These are phyloP conservation scores for Psilanteris sp. DNA, from an alignment of 1,140 invertebrate genomes.

Conservation along the genomic window DNA sequence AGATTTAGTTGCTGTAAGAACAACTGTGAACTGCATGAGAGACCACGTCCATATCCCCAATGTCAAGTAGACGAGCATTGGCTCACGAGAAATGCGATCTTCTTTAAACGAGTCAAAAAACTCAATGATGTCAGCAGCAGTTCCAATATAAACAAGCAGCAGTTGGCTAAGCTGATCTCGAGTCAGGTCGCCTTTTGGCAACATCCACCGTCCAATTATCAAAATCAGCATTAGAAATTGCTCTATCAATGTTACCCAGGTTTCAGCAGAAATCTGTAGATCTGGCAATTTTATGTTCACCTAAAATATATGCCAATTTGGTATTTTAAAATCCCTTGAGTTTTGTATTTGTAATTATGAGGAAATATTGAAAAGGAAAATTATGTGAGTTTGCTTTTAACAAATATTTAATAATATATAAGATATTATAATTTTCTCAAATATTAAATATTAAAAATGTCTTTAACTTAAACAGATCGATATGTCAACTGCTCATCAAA, in stretches of 20 bases:
- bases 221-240: slow-evolving; percentile 93
- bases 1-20: slow-evolving; percentile 92
- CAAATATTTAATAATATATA: no score
- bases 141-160: slow-evolving; percentile 91
- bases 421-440: no score
- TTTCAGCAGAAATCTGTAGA: slow-evolving; percentile 85
- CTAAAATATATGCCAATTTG: slow-evolving; percentile 60
- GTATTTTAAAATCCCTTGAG: no score
- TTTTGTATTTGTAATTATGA: no score
- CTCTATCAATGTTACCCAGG: slow-evolving; percentile 92
- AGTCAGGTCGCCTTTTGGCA: slow-evolving; percentile 93
- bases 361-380: no score
- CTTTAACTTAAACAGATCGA: no score
- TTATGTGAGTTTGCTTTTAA: no score
- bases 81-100: slow-evolving; percentile 87
- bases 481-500: no score
- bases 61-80: slow-evolving; percentile 87
- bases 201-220: slow-evolving; percentile 92
- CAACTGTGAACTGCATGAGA: slow-evolving; percentile 93
- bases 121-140: slow-evolving; percentile 96
- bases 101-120: slow-evolving; percentile 97
- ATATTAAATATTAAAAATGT: no score
- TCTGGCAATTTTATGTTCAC: slow-evolving; percentile 82
- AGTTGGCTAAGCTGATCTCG: slow-evolving; percentile 94
- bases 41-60: slow-evolving; percentile 94